A percentile compares a stretch with the other conserved stretches of the same genome.
Conservation (phyloP, 2,888 invertebrate species). For the Zhengitettix transpicula region DNA sequence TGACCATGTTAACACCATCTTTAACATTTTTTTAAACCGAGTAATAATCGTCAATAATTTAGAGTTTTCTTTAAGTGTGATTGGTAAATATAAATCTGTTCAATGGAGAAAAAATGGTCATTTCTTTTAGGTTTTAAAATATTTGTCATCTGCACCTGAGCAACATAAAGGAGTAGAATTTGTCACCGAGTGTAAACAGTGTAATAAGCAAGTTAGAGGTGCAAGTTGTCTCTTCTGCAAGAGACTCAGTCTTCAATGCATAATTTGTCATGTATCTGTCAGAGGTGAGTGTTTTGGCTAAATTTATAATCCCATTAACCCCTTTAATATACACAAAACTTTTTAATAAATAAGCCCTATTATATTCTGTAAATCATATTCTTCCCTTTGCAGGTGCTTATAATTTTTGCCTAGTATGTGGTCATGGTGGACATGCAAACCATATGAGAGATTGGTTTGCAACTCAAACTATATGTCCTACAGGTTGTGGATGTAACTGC, state of each 20-base stretch:
- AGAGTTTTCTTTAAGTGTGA: too few species aligned
- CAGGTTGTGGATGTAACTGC: constrained; percentile 86
- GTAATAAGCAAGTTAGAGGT: constrained; percentile 42
- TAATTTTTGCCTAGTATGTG: constrained; percentile 75
- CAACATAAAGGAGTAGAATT: constrained; percentile 50
- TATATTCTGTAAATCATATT: background rate
- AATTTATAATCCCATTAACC: background rate
- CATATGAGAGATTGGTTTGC: constrained; percentile 76
- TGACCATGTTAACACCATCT: background rate
- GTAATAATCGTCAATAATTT: background rate
- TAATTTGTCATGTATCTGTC: constrained; percentile 72
- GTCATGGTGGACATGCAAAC: constrained; percentile 79
- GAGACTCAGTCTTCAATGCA: constrained; percentile 58
- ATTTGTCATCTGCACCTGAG: constrained; percentile 29
- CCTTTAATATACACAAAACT: background rate
- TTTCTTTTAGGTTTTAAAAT: constrained; percentile 42
- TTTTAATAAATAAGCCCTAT: background rate
- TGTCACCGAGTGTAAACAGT: constrained; percentile 52
- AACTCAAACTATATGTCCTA: constrained; percentile 62
- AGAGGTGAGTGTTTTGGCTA: constrained; percentile 34
- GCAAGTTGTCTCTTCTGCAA: constrained; percentile 52
- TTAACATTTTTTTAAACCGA: background rate
- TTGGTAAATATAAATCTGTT: background rate
- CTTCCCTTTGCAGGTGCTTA: constrained; percentile 29
- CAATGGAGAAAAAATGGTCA: background rate